Base-by-base conservation (phyloP, 2,888 invertebrate species). In the Cataglyphis rosenhaueri region DNA sequence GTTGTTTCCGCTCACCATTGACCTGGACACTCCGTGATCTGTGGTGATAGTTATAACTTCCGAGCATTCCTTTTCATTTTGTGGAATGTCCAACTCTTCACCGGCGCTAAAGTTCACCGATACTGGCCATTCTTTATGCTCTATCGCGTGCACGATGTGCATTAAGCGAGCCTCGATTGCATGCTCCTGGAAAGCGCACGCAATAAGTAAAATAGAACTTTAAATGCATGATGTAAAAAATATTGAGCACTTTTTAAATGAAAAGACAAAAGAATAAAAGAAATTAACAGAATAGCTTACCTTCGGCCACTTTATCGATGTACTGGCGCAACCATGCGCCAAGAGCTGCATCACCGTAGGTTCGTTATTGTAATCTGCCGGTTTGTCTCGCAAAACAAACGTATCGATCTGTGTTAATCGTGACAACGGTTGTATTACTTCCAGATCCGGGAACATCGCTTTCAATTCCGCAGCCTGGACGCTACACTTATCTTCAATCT, bases 61-160 rank as follows among this genome's bases (percentile, higher is more conserved):
- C 1, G 96, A 94, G 87, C 94, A 94, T 84, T 95, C 95, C 48
- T 95, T 94, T 32, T 95, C 94, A 52, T 89, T 88, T 84, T 91
- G 89, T 8, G 88, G 25, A 6, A 86, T 84, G 73, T 95, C 94
- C 32, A 92, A 85, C 84, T 95, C 94, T 32, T 95, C 96, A 88
- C 96, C 96, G 2, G 97, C 97, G 0, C 96, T 96, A 89, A 97
- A 97, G 76, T 95, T 96, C 83, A 96, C 95, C 0, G 97, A 95
- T 2, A 96, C 97, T 0, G 98, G 98, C 98, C 98, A 98, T 93
- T 98, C 98, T 92, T 97, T 97, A 88, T 98, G 97, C 94, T 99
- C 99, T 48, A 99, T 97, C 64, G 98, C 98, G 92, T 98, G 97
- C 75, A 98, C 98, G 84, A 99, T 98, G 93, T 99, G 98, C 92